These are phyloP conservation scores for Characodon lateralis DNA, from an alignment of 2,797 vertebrate genomes.

Conservation along the genomic window DNA sequence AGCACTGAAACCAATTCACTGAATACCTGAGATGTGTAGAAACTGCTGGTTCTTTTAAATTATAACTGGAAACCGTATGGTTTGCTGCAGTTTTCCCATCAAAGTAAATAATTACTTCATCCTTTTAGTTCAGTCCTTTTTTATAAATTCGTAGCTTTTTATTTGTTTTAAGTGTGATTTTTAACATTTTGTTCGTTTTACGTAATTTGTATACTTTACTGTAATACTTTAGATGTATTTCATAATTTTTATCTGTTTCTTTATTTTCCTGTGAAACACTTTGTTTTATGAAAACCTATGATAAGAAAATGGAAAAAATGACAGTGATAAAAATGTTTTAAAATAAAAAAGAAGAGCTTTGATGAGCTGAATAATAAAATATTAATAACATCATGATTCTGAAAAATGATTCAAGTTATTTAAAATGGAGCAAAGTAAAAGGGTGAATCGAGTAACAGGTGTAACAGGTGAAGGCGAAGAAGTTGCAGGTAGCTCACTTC, in stretches of 20 bases:
- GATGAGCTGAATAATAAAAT: neutral
- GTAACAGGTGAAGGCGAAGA: conserved; percentile 75
- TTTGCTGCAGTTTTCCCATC: neutral
- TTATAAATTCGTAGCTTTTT: neutral
- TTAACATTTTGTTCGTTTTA: neutral
- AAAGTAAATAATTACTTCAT: neutral
- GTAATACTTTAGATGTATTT: neutral
- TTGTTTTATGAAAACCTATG: too few relatives aligned
- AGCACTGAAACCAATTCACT: neutral
- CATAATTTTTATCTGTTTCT: neutral
- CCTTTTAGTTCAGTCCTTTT: neutral
- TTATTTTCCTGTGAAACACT: neutral
- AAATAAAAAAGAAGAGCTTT: conserved; percentile 1
- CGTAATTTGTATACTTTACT: neutral
- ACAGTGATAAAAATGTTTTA: conserved; percentile 6
- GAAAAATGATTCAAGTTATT: conserved; percentile 44
- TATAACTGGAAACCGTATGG: neutral
- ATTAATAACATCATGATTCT: conserved; percentile 14
- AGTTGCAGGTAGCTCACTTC: conserved; percentile 90
- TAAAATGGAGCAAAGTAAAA: conserved; percentile 55
- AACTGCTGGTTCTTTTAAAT: neutral
- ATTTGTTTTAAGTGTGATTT: neutral
- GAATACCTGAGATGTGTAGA: neutral
- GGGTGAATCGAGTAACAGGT: conserved; percentile 66
- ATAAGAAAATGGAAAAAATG: conserved; percentile 10